Percentiles rank a stretch among this genome's conserved stretches.
phyloP scores from a whole-genome alignment of 2,888 invertebrate genomes.

The Hydraecia micacea region DNA sequence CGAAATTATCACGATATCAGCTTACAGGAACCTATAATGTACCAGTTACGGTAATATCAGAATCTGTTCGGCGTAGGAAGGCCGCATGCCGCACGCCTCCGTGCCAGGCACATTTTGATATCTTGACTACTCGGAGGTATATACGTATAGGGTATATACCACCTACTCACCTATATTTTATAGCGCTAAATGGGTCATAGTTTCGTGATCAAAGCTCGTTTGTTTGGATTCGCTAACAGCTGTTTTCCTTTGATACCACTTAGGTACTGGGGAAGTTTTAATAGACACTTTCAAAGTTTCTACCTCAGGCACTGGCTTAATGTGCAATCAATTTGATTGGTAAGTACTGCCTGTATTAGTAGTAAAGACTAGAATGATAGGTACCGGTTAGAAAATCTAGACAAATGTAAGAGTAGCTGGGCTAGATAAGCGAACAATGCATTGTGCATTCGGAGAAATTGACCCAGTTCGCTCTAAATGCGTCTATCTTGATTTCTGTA shows the following conservation, averaged over 20 bases:
- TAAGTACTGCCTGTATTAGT: slow-evolving; percentile 11
- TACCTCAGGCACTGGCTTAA: slow-evolving; percentile 12
- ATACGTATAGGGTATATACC: slow-evolving; percentile 58
- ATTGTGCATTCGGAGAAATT: slow-evolving; percentile 16
- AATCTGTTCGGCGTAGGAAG: slow-evolving; percentile 46
- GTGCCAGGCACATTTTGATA: slow-evolving; percentile 72
- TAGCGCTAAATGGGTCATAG: slow-evolving; percentile 73
- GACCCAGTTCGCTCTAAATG: background rate
- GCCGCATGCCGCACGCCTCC: slow-evolving; percentile 53
- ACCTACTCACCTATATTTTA: slow-evolving; percentile 76
- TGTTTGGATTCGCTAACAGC: slow-evolving; percentile 72
- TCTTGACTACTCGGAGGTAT: slow-evolving; percentile 43
- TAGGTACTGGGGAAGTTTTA: slow-evolving; percentile 55
- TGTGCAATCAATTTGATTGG: slow-evolving; percentile 39
- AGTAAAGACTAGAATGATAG: background rate
- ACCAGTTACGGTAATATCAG: slow-evolving; percentile 60
- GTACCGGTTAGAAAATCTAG: background rate
- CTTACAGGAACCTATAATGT: slow-evolving; percentile 53
- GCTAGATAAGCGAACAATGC: background rate
- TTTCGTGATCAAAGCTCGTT: slow-evolving; percentile 80
- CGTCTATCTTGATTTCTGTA: background rate
- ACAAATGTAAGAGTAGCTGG: background rate
- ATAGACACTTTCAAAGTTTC: slow-evolving; percentile 69
- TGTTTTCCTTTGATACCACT: slow-evolving; percentile 69
- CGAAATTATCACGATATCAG: slow-evolving; percentile 57